phyloP scores from a whole-genome alignment of 1,140 invertebrate species.

The Platyura marginata region DNA sequence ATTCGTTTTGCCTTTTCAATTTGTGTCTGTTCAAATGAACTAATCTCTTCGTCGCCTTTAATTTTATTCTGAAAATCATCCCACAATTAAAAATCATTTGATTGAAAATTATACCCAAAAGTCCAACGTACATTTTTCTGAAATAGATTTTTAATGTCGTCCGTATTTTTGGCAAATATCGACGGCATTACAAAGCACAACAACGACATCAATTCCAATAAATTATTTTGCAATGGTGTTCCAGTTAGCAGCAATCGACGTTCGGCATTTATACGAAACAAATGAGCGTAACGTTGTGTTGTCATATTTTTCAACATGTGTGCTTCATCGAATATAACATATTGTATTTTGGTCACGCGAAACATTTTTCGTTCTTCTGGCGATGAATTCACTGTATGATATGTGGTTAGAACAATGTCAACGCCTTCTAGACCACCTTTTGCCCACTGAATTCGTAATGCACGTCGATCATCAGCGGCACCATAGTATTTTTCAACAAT shows the following conservation, averaged over 20 bases:
- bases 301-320: constrained; percentile 98
- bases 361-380: constrained; percentile 84
- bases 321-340: constrained; percentile 92
- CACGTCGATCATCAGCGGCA: constrained; percentile 59
- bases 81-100: background rate
- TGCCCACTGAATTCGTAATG: constrained; percentile 56
- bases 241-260: constrained; percentile 74
- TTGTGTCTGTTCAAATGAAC: constrained; percentile 72
- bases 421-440: constrained; percentile 52
- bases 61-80: constrained; percentile 6
- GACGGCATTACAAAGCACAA: constrained; percentile 92
- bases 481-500: constrained; percentile 78
- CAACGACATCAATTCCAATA: constrained; percentile 87
- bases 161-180: constrained; percentile 75
- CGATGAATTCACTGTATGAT: constrained; percentile 60
- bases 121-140: constrained; percentile 31
- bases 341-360: constrained; percentile 71
- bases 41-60: constrained; percentile 34
- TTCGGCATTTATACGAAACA: constrained; percentile 74
- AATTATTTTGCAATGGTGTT: constrained; percentile 89
- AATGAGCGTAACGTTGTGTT: constrained; percentile 71
- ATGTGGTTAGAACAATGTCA: constrained; percentile 80
- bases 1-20: constrained; percentile 85
- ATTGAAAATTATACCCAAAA: background rate
- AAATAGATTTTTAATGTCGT: constrained; percentile 77